Conservation (phyloP, 2,888 invertebrate species). For the Diaperis boleti region DNA sequence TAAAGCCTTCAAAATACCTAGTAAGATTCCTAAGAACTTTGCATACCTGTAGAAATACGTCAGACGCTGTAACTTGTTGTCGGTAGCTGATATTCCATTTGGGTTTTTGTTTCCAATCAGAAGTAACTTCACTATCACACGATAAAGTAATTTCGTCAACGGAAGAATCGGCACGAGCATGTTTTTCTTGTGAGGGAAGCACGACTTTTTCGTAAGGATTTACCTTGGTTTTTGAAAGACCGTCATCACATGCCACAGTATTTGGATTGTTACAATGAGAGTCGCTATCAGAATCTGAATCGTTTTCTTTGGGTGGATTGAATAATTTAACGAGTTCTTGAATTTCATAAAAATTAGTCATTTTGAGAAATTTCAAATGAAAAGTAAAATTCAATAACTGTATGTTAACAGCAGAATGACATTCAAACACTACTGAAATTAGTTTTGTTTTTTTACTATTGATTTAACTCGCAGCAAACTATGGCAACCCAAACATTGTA, state of each 20-base stretch:
- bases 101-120: slow-evolving; percentile 75
- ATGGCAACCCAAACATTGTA: too few relatives aligned
- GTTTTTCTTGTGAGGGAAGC: background rate
- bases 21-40: too few relatives aligned
- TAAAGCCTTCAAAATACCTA: too few relatives aligned
- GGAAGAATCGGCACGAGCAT: background rate
- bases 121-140: background rate
- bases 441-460: too few relatives aligned
- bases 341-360: slow-evolving; percentile 58
- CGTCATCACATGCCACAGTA: background rate
- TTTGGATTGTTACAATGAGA: slow-evolving; percentile 39
- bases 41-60: slow-evolving; percentile 85
- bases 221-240: background rate
- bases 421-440: too few relatives aligned
- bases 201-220: slow-evolving; percentile 21
- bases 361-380: slow-evolving; percentile 40
- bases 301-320: slow-evolving; percentile 51
- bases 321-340: slow-evolving; percentile 61
- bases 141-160: background rate
- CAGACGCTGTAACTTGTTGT: slow-evolving; percentile 87
- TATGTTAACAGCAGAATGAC: too few relatives aligned
- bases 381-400: background rate
- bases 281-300: slow-evolving; percentile 46
- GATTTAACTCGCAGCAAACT: too few relatives aligned
- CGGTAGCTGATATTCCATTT: slow-evolving; percentile 86